Base-by-base conservation (phyloP, 2,888 invertebrate genomes). In the Acronicta alni region DNA sequence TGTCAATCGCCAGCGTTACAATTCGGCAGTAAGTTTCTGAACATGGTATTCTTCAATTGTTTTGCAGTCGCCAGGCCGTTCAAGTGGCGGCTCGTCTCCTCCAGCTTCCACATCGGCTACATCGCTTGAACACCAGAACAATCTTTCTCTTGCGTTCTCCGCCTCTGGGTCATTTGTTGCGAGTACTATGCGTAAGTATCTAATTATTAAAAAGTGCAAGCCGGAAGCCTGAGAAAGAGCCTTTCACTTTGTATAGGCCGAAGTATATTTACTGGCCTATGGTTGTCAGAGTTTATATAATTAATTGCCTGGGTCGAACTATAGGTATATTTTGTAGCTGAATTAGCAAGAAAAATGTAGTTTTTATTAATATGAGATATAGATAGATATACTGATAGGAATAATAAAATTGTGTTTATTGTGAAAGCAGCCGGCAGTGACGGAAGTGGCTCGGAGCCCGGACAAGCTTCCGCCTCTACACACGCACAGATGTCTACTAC, bases 61-160 rank as follows among this genome's bases (percentile, higher is more conserved):
- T 7, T 32, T 23, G 0, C 83, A 95, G 81, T 93, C 95, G 0
- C 91, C 95, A 35, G 93, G 94, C 60, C 94, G 92, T 23, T 92
- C 95, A 9, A 84, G 89, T 67, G 87, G 87, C 56, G 94, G 87
- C 61, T 88, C 89, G 1, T 91, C 91, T 12, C 94, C 89, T 69
- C 95, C 88, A 12, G 93, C 94, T 0, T 92, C 93, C 6, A 91
- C 93, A 0, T 95, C 94, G 3, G 88, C 94, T 30, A 92, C 95
- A 0, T 93, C 95, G 0, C 84, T 95, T 3, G 95, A 95, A 49
- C 90, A 93, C 84, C 75, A 75, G 42, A 92, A 91, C 68, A 94
- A 94, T 64, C 83, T 94, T 46, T 91, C 92, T 0, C 80, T 93
- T 12, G 92, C 94, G 0, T 92, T 93, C 81, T 92, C 93, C 1